Evolutionary conservation across 1,140 invertebrate genomes (phyloP).

Genomic region (Danaus melanippus): DNA sequence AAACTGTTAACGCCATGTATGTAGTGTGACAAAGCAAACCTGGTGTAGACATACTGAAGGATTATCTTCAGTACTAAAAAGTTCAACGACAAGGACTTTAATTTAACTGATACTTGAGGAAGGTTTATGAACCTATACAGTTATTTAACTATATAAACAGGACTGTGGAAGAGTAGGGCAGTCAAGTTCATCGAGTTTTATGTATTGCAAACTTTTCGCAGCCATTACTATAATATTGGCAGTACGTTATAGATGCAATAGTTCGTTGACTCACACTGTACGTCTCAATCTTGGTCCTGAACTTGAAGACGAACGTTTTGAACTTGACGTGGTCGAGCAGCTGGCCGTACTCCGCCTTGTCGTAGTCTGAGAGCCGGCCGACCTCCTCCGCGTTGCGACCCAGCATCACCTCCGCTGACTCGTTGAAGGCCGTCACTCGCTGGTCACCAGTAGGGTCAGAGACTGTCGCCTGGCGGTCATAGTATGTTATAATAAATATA

Average conservation of each 20-base stretch:
- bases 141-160: no score
- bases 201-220: not conserved
- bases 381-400: slow-evolving; percentile 85
- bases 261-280: slow-evolving; percentile 81
- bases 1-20: no score
- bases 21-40: no score
- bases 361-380: slow-evolving; percentile 77
- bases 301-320: slow-evolving; percentile 84
- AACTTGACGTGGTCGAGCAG: slow-evolving; percentile 84
- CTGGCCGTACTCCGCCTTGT: slow-evolving; percentile 73
- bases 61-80: no score
- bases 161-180: no score
- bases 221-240: no score
- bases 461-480: slow-evolving; percentile 43
- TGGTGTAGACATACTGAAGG: no score
- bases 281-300: slow-evolving; percentile 89
- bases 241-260: not conserved
- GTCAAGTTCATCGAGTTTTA: not conserved
- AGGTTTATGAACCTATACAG: no score
- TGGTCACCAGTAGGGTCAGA: slow-evolving; percentile 83
- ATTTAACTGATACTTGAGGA: no score
- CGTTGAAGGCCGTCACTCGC: slow-evolving; percentile 93
- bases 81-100: no score
- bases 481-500: not conserved
- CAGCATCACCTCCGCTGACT: slow-evolving; percentile 87